Percentiles rank a stretch among this genome's conserved stretches.
Conservation (phyloP, 2,888 invertebrate genomes). For the Geophilus truncorum region DNA sequence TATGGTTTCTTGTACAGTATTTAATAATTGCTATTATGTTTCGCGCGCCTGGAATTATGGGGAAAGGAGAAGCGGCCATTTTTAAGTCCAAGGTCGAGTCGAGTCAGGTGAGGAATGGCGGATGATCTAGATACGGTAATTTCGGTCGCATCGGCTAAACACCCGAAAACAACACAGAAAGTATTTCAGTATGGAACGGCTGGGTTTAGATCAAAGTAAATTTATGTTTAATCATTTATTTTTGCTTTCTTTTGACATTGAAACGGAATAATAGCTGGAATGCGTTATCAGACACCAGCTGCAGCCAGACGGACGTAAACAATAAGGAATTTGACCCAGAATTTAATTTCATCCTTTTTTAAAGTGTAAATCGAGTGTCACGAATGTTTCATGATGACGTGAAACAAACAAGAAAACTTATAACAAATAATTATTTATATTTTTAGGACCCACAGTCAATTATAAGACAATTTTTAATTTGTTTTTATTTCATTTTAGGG, state of each 20-base stretch:
- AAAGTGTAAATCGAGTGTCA: too few relatives aligned
- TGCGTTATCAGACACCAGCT: not conserved
- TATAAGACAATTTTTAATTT: not conserved
- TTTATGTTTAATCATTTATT: not conserved
- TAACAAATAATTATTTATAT: too few relatives aligned
- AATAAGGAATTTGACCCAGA: not conserved
- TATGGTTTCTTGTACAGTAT: not conserved
- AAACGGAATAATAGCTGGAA: not conserved
- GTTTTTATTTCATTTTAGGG: slow-evolving; percentile 58
- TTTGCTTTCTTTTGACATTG: not conserved
- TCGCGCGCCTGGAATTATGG: not conserved
- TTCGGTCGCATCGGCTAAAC: slow-evolving; percentile 30
- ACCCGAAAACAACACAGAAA: slow-evolving; percentile 39
- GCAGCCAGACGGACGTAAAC: not conserved
- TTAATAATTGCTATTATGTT: not conserved
- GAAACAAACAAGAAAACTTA: too few relatives aligned
- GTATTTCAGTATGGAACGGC: slow-evolving; percentile 52
- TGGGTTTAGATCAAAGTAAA: slow-evolving; percentile 53
- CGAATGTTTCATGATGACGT: not conserved
- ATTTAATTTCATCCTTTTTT: too few relatives aligned
- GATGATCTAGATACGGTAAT: not conserved
- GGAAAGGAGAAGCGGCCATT: not conserved
- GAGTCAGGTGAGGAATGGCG: slow-evolving; percentile 3
- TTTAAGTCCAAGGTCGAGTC: not conserved
- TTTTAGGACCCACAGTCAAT: too few relatives aligned